Evolutionary conservation across 2,888 invertebrate genomes (phyloP), one percentile per base, ranked within the genome.

Genomic region (Azorinus chamasolen): DNA sequence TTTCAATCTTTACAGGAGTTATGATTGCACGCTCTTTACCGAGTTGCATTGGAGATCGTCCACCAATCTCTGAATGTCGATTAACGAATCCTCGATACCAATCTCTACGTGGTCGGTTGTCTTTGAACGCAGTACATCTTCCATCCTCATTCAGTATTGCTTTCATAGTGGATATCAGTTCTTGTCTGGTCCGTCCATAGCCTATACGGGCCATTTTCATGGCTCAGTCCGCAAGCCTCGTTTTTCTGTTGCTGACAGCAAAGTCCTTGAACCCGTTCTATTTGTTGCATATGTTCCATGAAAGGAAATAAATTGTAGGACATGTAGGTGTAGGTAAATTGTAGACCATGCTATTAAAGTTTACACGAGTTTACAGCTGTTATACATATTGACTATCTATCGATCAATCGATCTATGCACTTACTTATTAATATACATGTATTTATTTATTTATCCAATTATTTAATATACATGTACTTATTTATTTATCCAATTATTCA

Each of bases 91-190:
- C 45, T 1, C 22, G 25, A 6, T 43, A 22, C 75, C 64, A 75
- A 24, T 69, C 59, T 39, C 48, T 63, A n/a, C 73, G 66, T 18
- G 70, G 71, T 43, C 14, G 50, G 22, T 61, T 71, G 16, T 77
- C 54, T 18, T 51, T 45, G 25, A 72, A 77, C 2, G 71, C 62
- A 18, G 45, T 76, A 25, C 22, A 14, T 18, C 71, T 32, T 4
- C 70, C 70, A 57, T 71, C 59, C 2, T 24, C 62, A 46, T 76
- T 64, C 4, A 77, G 12, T 12, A 63, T 62, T 12, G 51, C 46
- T 39, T 64, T 46, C 10, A 77, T 62, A 1, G 39, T 51, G 16
- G 3, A 27, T 0, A 37, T 22, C 10, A 70, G 43, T 27, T 71
- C 55, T 12, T 51, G 43, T 41, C 58, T 32, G 14, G 75, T 75